phyloP scores from a whole-genome alignment of 2,888 invertebrate species.

The Leuctra nigra region DNA sequence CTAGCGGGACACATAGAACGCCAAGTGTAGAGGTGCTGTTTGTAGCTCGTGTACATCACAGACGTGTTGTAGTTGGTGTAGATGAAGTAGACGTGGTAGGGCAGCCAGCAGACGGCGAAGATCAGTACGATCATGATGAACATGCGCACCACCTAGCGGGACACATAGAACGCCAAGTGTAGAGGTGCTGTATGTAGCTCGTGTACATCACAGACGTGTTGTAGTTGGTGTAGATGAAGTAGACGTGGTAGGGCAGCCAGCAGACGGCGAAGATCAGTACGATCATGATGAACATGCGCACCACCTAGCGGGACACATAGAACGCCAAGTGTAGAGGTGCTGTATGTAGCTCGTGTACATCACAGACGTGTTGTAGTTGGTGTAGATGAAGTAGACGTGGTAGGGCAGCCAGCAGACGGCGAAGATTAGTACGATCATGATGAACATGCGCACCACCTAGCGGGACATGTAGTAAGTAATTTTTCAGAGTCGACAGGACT shows the following conservation, averaged over 20 bases:
- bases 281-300: conserved; percentile 83
- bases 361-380: conserved; percentile 62
- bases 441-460: conserved; percentile 90
- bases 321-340: conserved; percentile 78
- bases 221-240: conserved; percentile 77
- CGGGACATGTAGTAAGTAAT: no score
- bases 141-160: conserved; percentile 90
- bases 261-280: conserved; percentile 80
- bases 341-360: conserved; percentile 65
- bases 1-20: no score
- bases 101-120: conserved; percentile 84
- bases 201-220: conserved; percentile 56
- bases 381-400: conserved; percentile 79
- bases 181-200: conserved; percentile 75
- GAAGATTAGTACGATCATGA: conserved; percentile 77
- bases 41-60: conserved; percentile 58
- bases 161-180: conserved; percentile 80
- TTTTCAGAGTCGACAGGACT: no score
- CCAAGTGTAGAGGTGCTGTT: conserved; percentile 78
- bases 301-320: no score
- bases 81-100: conserved; percentile 82
- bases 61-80: conserved; percentile 67
- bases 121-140: conserved; percentile 80
- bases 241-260: conserved; percentile 84
- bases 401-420: conserved; percentile 87